phyloP scores from a whole-genome alignment of 2,797 vertebrate genomes.

The Strix occidentalis region DNA sequence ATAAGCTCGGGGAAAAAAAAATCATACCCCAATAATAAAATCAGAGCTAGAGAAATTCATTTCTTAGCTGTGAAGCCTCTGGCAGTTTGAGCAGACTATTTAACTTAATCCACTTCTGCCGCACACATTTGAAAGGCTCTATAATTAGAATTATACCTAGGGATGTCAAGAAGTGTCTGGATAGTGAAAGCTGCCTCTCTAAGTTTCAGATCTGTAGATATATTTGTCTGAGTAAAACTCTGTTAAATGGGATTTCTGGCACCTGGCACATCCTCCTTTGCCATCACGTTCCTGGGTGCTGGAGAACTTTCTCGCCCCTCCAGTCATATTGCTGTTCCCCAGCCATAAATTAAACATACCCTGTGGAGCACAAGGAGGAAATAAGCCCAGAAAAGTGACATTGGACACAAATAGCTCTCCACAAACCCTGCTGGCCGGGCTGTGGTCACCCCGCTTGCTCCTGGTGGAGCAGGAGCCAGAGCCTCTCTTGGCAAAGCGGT shows the following conservation, averaged over 20 bases:
- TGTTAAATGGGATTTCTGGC: background rate
- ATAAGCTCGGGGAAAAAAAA: background rate
- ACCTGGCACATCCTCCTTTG: background rate
- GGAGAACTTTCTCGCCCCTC: background rate
- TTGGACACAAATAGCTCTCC: background rate
- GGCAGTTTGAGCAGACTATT: conserved; percentile 58
- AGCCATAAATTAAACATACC: background rate
- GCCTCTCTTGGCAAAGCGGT: fast-evolving
- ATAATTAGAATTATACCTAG: conserved; percentile 51
- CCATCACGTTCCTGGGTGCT: background rate
- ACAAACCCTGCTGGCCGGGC: background rate
- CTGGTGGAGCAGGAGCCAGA: background rate
- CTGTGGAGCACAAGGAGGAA: background rate
- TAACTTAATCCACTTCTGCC: conserved; percentile 60
- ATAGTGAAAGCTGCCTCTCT: background rate
- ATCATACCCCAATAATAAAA: conserved; percentile 42
- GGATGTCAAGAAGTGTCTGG: conserved; percentile 17
- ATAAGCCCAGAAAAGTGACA: background rate
- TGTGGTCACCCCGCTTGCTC: background rate
- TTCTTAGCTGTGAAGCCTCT: conserved; percentile 37
- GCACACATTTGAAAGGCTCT: conserved; percentile 27
- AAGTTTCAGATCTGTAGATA: background rate
- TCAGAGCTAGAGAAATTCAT: conserved; percentile 32
- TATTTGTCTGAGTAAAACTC: background rate
- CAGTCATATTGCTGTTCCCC: background rate